Percentiles rank a stretch among this genome's conserved stretches.
phyloP scores from a whole-genome alignment of 2,797 vertebrate species.

The Sternarchorhynchus goeldii region DNA sequence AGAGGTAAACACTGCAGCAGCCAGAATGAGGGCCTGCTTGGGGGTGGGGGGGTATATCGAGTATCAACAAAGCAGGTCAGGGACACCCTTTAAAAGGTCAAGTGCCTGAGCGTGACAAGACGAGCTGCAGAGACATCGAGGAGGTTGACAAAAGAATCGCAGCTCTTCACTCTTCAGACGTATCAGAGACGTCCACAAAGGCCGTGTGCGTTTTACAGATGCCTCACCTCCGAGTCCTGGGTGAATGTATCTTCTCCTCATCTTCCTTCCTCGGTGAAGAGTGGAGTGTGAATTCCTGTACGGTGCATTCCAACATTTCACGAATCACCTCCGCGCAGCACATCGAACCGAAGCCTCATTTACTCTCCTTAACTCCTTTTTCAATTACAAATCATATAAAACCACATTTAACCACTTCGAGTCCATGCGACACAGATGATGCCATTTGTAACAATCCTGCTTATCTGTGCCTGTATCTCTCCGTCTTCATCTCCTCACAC shows the following conservation, averaged over 20 bases:
- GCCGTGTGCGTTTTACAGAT: neutral
- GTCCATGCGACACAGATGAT: slow-evolving; percentile 33
- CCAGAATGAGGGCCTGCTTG: neutral
- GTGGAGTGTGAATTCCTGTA: slow-evolving; percentile 16
- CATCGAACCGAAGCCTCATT: slow-evolving; percentile 59
- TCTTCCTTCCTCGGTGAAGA: slow-evolving; percentile 30
- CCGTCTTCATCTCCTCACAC: slow-evolving; percentile 27
- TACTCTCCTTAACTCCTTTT: slow-evolving; percentile 68
- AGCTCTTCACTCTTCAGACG: neutral
- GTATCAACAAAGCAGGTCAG: slow-evolving; percentile 16
- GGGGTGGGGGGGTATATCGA: slow-evolving; percentile 25
- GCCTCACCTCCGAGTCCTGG: slow-evolving; percentile 27
- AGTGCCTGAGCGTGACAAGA: neutral
- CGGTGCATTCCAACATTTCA: slow-evolving; percentile 24
- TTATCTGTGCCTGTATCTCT: slow-evolving; percentile 40
- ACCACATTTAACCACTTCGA: slow-evolving; percentile 58
- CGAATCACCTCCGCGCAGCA: slow-evolving; percentile 57
- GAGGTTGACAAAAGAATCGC: slow-evolving; percentile 6
- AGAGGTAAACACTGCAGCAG: neutral
- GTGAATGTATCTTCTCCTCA: slow-evolving; percentile 36
- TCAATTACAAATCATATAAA: slow-evolving; percentile 66
- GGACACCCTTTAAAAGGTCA: slow-evolving; percentile 41
- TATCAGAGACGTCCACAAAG: slow-evolving; percentile 7
- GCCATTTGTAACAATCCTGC: slow-evolving; percentile 48
- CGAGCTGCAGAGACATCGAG: neutral